Evolutionary conservation across 2,888 invertebrate species (phyloP).

Genomic region (Drosophila imparisetae): DNA sequence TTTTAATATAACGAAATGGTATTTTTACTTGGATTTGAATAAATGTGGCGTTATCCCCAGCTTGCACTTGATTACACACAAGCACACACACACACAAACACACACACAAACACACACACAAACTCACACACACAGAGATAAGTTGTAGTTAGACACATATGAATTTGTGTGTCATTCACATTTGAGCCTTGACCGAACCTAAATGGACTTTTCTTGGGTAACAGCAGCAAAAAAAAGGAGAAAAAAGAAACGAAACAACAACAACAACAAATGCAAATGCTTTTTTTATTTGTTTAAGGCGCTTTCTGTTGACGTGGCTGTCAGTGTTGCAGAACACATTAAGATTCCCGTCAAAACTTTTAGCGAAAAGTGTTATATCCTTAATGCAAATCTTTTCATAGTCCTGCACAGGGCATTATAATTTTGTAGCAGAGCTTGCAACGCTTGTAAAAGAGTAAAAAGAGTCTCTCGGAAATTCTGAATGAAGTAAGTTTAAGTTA

Average conservation of each 20-base stretch:
- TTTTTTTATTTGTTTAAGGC: slow-evolving; percentile 29
- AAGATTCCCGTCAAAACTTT: neutral
- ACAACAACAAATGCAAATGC: slow-evolving; percentile 35
- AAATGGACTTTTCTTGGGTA: slow-evolving; percentile 65
- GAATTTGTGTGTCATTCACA: neutral
- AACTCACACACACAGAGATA: neutral
- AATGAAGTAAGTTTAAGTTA: neutral
- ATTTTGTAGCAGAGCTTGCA: neutral
- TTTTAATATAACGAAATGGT: slow-evolving; percentile 77
- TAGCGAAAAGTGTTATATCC: slow-evolving; percentile 9
- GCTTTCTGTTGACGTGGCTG: slow-evolving; percentile 2
- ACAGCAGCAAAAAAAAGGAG: slow-evolving; percentile 19
- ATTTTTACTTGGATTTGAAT: slow-evolving; percentile 74
- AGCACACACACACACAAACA: neutral
- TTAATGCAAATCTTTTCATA: slow-evolving; percentile 8
- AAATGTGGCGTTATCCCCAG: slow-evolving; percentile 58
- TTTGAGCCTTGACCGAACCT: slow-evolving; percentile 53
- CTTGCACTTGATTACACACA: slow-evolving; percentile 50
- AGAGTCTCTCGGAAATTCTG: neutral
- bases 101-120: neutral
- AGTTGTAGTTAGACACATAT: neutral
- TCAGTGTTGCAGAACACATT: slow-evolving; percentile 35
- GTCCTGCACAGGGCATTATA: neutral
- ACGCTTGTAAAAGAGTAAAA: neutral
- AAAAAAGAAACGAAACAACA: slow-evolving; percentile 3